Percentiles rank a stretch among this genome's conserved stretches.
Conservation (phyloP, 2,797 vertebrate species). For the Pyrrhura leucotis region DNA sequence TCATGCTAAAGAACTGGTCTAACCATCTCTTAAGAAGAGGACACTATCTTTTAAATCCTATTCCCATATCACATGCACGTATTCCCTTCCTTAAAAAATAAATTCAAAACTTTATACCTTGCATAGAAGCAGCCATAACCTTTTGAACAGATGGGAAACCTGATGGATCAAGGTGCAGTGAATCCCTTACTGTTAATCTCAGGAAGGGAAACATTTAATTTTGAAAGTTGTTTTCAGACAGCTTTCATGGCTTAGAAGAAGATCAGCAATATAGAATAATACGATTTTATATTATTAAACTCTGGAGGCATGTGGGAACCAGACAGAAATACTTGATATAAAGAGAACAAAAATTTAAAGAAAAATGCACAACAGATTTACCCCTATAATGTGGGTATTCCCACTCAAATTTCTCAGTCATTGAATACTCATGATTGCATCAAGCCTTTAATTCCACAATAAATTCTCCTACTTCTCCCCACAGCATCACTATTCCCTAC, state of each 20-base stretch:
- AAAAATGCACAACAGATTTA: background rate
- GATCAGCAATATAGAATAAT: background rate
- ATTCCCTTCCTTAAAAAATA: background rate
- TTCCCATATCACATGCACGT: background rate
- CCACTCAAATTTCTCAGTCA: background rate
- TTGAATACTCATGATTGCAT: background rate
- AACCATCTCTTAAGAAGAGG: background rate
- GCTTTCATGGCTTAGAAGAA: background rate
- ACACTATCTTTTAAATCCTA: background rate
- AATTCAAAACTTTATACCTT: background rate
- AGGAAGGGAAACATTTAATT: background rate
- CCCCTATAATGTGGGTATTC: accelerated
- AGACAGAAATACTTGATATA: background rate
- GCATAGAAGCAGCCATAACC: background rate
- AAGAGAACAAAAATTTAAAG: background rate
- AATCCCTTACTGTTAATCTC: background rate
- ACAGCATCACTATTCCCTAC: background rate
- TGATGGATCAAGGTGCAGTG: background rate
- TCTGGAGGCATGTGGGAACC: background rate
- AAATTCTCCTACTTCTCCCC: background rate
- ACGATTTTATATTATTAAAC: background rate
- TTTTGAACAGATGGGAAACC: background rate
- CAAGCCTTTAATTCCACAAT: background rate
- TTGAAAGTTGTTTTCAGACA: background rate
- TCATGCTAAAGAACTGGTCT: background rate